Percentiles rank a stretch among this genome's conserved stretches.
These are phyloP conservation scores for Sebastes cheni DNA, from an alignment of 2,797 vertebrate species.

Conservation along the genomic window DNA sequence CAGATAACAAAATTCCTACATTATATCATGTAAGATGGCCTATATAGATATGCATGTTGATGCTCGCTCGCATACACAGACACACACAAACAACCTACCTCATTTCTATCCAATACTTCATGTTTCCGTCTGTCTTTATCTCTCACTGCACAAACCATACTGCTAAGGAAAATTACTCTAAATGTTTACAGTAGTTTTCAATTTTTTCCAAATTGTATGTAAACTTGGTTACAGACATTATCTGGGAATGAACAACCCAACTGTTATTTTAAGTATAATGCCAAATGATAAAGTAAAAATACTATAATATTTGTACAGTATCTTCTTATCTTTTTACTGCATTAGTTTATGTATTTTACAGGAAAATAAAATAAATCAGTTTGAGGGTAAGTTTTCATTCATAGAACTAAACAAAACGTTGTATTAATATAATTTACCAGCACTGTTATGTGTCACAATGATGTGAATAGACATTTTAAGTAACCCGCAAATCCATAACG, in stretches of 20 bases:
- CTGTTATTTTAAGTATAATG: no score
- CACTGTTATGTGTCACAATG: no score
- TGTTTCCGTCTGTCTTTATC: neutral
- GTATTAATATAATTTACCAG: neutral
- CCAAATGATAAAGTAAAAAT: no score
- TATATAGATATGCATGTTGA: neutral
- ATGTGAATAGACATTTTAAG: neutral
- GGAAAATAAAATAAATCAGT: neutral
- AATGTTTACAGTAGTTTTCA: no score
- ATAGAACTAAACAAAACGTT: neutral
- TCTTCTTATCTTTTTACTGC: neutral
- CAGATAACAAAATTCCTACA: neutral
- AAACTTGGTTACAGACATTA: no score
- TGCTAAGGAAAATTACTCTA: neutral
- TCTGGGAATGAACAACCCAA: accelerated
- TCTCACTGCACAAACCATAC: neutral
- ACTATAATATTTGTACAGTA: accelerated
- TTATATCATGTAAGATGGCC: neutral
- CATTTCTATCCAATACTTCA: neutral
- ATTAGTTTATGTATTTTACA: neutral
- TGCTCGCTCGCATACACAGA: neutral
- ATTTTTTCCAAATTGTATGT: no score
- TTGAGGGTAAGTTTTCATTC: neutral
- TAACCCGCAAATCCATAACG: neutral
- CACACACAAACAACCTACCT: neutral